phyloP scores from a whole-genome alignment of 2,888 invertebrate species.

The Drosophila birchii region DNA sequence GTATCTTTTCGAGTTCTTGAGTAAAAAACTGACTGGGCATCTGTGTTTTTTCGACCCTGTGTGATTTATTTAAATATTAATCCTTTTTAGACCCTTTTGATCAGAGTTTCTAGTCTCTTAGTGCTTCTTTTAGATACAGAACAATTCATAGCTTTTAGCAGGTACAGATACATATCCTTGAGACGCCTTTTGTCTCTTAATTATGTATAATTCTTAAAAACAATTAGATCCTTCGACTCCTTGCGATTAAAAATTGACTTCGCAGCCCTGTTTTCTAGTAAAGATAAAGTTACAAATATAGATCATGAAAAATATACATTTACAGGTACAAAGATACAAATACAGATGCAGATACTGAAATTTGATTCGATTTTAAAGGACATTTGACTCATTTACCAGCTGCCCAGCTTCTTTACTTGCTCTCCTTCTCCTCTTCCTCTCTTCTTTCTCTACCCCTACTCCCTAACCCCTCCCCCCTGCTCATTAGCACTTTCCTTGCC shows the following conservation, averaged over 20 bases:
- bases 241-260: no score
- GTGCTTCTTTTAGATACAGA: no score
- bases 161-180: neutral
- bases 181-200: no score
- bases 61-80: no score
- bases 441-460: neutral
- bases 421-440: neutral
- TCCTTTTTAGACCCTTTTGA: no score
- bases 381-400: slow-evolving; percentile 68
- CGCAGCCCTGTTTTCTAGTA: no score
- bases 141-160: neutral
- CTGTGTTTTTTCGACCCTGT: no score
- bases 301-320: neutral
- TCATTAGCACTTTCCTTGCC: slow-evolving; percentile 56
- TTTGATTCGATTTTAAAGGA: slow-evolving; percentile 61
- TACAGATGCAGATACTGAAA: slow-evolving; percentile 2
- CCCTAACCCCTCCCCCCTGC: neutral
- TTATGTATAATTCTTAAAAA: no score
- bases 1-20: no score
- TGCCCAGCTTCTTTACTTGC: slow-evolving; percentile 8
- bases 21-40: no score
- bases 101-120: no score
- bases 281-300: neutral
- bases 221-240: no score
- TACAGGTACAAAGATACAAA: neutral